A percentile compares a stretch with the other conserved stretches of the same genome.
Evolutionary conservation across 2,113 vertebrate species (phyloP).

Genomic region (Nothoprocta perdicaria): DNA sequence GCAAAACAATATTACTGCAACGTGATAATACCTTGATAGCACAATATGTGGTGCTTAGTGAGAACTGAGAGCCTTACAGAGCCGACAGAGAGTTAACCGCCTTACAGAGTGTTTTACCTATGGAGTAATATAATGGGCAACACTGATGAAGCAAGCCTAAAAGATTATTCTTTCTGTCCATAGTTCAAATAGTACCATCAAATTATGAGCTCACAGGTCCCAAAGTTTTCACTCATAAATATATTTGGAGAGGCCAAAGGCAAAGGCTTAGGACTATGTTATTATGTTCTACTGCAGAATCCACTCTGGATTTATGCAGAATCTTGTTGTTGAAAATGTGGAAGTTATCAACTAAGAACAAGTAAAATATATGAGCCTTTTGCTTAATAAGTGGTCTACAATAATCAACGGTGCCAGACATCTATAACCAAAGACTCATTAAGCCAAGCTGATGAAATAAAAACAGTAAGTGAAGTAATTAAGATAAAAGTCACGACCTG

Average conservation of each 20-base stretch:
- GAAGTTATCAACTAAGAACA: background rate
- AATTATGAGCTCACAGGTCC: background rate
- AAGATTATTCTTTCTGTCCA: background rate
- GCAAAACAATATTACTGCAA: too few species aligned
- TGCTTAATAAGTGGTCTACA: background rate
- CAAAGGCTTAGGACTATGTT: background rate
- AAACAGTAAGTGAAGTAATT: constrained; percentile 77
- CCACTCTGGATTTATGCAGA: background rate
- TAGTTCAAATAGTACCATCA: background rate
- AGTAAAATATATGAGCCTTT: background rate
- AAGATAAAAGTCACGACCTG: constrained; percentile 74
- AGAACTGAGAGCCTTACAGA: background rate
- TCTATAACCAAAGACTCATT: constrained; percentile 72
- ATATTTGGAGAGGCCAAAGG: background rate
- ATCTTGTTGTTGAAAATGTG: background rate
- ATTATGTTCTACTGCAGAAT: background rate
- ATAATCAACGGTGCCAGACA: constrained; percentile 23
- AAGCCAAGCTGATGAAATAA: constrained; percentile 77
- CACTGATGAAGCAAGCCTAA: background rate
- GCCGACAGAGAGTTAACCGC: too few species aligned
- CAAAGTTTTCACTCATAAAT: background rate
- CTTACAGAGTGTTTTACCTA: background rate
- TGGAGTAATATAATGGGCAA: background rate
- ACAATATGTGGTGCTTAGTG: background rate
- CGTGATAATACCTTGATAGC: background rate